These are phyloP conservation scores for Leptarthrus brevirostris DNA, from an alignment of 2,888 invertebrate species.

Conservation along the genomic window DNA sequence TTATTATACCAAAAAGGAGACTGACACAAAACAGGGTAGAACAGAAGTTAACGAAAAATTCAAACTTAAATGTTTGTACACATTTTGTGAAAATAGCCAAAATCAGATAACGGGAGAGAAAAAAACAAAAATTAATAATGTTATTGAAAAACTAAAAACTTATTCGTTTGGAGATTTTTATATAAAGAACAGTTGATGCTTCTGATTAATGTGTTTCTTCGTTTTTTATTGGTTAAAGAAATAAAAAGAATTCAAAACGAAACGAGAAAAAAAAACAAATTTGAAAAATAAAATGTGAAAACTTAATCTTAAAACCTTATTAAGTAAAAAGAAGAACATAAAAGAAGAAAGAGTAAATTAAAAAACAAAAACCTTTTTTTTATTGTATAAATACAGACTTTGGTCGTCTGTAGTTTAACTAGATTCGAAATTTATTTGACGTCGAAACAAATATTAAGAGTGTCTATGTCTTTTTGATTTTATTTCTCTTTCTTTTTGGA, in stretches of 20 bases:
- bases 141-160: constrained; percentile 49
- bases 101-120: too few species aligned
- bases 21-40: too few species aligned
- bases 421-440: not conserved
- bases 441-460: not conserved
- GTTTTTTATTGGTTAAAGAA: constrained; percentile 36
- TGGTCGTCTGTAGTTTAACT: not conserved
- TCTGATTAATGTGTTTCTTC: constrained; percentile 53
- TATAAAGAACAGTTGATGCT: constrained; percentile 50
- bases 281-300: constrained; percentile 13
- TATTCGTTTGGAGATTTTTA: constrained; percentile 23
- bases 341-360: constrained; percentile 21
- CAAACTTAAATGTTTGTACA: too few species aligned
- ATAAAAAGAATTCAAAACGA: constrained; percentile 49
- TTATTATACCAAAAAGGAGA: too few species aligned
- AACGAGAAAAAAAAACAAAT: constrained; percentile 50
- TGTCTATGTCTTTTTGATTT: too few species aligned
- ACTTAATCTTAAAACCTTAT: not conserved
- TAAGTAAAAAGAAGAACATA: not conserved
- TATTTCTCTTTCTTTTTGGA: too few species aligned
- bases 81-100: too few species aligned
- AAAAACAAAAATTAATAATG: constrained; percentile 15
- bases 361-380: constrained; percentile 11
- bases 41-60: too few species aligned
- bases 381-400: too few species aligned